Conservation (phyloP, 2,113 vertebrate genomes). For the Rhynchomys soricoides region DNA sequence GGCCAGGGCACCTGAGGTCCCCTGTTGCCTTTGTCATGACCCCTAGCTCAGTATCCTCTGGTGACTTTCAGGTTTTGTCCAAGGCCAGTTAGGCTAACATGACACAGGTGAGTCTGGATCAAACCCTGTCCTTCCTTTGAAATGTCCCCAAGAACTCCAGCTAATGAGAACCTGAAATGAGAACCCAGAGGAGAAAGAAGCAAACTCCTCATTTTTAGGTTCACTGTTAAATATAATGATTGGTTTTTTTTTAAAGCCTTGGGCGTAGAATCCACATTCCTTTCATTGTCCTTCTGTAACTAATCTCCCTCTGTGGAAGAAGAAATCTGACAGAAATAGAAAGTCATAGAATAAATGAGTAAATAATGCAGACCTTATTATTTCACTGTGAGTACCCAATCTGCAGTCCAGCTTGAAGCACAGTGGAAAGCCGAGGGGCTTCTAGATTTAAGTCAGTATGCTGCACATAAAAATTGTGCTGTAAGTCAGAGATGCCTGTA, state of each 20-base stretch:
- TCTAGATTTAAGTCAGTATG: neutral
- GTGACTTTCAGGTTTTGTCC: neutral
- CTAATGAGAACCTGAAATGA: slow-evolving; percentile 5
- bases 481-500: neutral
- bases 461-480: neutral
- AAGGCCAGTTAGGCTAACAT: neutral
- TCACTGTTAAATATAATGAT: neutral
- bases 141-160: neutral
- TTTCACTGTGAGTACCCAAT: neutral
- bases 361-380: slow-evolving; percentile 20
- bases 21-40: neutral
- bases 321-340: slow-evolving; percentile 27
- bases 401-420: neutral
- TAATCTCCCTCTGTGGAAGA: neutral
- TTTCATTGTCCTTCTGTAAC: slow-evolving; percentile 41
- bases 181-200: neutral
- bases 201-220: neutral
- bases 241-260: neutral
- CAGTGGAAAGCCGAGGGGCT: neutral
- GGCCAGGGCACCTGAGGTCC: neutral
- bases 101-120: neutral
- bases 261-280: neutral
- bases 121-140: neutral
- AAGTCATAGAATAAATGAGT: slow-evolving; percentile 22
- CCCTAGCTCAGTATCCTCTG: neutral